Percentiles rank a stretch among this genome's conserved stretches.
These are phyloP conservation scores for Eumaeus atala DNA, from an alignment of 1,140 invertebrate genomes.

Conservation along the genomic window DNA sequence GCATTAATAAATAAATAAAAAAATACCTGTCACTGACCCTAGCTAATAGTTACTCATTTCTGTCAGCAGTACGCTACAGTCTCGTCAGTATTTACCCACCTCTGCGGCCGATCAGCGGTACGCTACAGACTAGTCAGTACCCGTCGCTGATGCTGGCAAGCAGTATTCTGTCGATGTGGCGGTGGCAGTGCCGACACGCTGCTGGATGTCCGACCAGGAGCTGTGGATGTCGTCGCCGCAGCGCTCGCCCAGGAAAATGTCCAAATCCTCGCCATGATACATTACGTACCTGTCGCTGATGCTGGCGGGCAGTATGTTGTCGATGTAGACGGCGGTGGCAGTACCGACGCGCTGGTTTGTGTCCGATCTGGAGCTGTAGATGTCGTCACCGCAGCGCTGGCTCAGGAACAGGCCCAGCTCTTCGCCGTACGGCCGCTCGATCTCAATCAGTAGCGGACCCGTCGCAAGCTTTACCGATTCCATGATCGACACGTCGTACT, in stretches of 20 bases:
- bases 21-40: no score
- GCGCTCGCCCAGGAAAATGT: constrained; percentile 82
- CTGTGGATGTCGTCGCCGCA: constrained; percentile 65
- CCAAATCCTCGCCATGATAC: constrained; percentile 81
- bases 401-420: constrained; percentile 86
- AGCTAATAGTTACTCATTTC: no score
- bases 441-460: constrained; percentile 91
- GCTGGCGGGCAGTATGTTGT: constrained; percentile 90
- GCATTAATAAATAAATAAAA: no score
- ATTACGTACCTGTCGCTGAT: constrained; percentile 91
- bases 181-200: constrained; percentile 65
- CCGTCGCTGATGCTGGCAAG: constrained; percentile 95
- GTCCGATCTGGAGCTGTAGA: constrained; percentile 59
- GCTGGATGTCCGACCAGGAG: constrained; percentile 59
- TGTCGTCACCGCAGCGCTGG: constrained; percentile 68
- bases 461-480: constrained; percentile 90
- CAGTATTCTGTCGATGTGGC: constrained; percentile 88
- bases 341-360: constrained; percentile 60
- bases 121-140: no score
- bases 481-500: constrained; percentile 94
- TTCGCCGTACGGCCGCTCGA: constrained; percentile 86
- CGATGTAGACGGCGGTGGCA: constrained; percentile 84
- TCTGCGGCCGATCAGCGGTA: no score
- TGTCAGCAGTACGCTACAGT: no score
- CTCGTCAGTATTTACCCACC: no score